Percentiles rank a stretch among this genome's conserved stretches.
Conservation (phyloP, 2,888 invertebrate species). For the Actias luna region DNA sequence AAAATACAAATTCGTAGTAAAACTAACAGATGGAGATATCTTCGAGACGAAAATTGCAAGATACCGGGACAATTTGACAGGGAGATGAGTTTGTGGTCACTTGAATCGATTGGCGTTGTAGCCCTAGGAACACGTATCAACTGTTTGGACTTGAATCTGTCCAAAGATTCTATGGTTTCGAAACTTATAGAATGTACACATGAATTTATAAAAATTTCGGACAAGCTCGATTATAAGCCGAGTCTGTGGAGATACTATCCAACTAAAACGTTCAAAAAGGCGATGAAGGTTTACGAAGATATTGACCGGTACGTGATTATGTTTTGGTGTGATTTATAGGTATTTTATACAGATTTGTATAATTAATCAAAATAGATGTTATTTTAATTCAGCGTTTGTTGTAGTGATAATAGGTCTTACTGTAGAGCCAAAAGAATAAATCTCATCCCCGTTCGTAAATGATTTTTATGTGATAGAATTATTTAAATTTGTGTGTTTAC, state of each 20-base stretch:
- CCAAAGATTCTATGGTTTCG: constrained; percentile 53
- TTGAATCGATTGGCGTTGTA: constrained; percentile 79
- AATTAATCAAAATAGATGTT: too few species aligned
- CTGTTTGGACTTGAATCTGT: constrained; percentile 53
- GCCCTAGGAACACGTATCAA: constrained; percentile 63
- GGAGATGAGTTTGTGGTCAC: constrained; percentile 83
- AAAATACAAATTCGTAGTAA: background rate
- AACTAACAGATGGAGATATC: constrained; percentile 71
- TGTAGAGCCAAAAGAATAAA: too few species aligned
- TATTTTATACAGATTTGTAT: background rate
- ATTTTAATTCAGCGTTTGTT: too few species aligned
- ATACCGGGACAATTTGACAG: constrained; percentile 78
- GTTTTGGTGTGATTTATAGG: background rate
- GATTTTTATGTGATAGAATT: too few species aligned
- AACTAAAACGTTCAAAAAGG: constrained; percentile 51
- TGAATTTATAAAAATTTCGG: constrained; percentile 41
- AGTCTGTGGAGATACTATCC: constrained; percentile 52
- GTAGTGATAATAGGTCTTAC: too few species aligned
- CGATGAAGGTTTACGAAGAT: constrained; percentile 55
- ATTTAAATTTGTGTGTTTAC: too few species aligned
- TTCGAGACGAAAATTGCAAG: constrained; percentile 76
- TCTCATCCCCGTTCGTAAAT: too few species aligned
- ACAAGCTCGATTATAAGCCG: constrained; percentile 56
- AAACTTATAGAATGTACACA: constrained; percentile 55
- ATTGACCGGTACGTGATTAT: constrained; percentile 49